Percentiles rank a stretch among this genome's conserved stretches.
phyloP scores from a whole-genome alignment of 2,797 vertebrate genomes.

The Orestias chungarensis region DNA sequence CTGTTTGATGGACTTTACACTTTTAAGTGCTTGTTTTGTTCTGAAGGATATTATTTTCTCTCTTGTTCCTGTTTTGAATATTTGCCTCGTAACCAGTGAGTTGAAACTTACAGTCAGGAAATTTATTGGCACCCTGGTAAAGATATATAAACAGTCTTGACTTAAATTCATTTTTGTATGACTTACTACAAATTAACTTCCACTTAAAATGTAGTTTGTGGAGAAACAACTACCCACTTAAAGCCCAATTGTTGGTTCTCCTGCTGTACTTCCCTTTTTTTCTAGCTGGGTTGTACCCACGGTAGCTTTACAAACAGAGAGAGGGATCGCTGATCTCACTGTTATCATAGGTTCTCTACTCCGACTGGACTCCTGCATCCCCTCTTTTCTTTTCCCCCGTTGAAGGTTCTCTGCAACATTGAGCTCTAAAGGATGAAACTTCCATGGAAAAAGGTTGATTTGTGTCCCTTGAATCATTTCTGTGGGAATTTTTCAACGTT shows the following conservation, averaged over 20 bases:
- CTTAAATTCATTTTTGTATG: not conserved
- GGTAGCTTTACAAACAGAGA: too few relatives aligned
- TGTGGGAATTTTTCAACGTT: too few relatives aligned
- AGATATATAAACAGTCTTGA: not conserved
- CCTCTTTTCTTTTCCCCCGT: too few relatives aligned
- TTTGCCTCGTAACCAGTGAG: slow-evolving; percentile 20
- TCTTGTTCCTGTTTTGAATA: slow-evolving; percentile 26
- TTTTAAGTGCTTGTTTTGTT: slow-evolving; percentile 40
- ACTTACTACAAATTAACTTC: not conserved
- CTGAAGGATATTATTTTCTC: slow-evolving; percentile 39
- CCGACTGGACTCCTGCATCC: too few relatives aligned
- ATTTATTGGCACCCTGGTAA: slow-evolving; percentile 4
- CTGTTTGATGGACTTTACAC: slow-evolving; percentile 31
- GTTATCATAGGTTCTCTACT: too few relatives aligned
- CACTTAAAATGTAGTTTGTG: not conserved
- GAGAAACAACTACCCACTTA: not conserved
- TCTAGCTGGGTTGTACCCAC: too few relatives aligned
- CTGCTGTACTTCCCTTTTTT: not conserved
- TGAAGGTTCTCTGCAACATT: too few relatives aligned
- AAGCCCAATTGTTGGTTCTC: not conserved
- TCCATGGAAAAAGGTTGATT: not conserved
- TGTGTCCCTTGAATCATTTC: not conserved
- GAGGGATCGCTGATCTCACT: too few relatives aligned
- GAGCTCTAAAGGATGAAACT: too few relatives aligned
- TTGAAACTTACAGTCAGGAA: not conserved